Evolutionary conservation across 2,888 invertebrate genomes (phyloP).

Genomic region (Litoditis marina): DNA sequence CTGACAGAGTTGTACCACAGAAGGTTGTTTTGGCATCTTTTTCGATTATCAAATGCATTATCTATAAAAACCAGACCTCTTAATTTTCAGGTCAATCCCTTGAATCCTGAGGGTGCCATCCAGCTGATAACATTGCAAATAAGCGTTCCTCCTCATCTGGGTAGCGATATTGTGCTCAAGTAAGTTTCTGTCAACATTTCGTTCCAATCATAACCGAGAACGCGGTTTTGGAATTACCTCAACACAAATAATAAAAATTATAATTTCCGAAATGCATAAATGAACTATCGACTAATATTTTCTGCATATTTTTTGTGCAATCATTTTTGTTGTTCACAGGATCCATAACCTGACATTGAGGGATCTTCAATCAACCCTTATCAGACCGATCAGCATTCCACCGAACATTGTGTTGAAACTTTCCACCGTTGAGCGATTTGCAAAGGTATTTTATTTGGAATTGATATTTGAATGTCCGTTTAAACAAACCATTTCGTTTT

Average conservation of each 20-base stretch:
- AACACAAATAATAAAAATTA: too few relatives aligned
- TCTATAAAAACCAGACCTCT: background rate
- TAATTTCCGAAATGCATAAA: too few relatives aligned
- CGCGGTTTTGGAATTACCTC: too few relatives aligned
- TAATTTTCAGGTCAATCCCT: constrained; percentile 8
- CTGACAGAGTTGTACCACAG: background rate
- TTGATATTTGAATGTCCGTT: background rate
- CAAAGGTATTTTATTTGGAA: constrained; percentile 71
- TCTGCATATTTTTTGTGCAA: background rate
- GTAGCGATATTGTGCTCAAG: constrained; percentile 3
- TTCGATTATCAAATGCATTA: background rate
- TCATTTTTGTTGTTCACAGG: background rate
- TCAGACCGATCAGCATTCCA: constrained; percentile 72
- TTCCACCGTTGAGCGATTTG: constrained; percentile 78
- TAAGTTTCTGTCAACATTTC: background rate
- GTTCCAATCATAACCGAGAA: too few relatives aligned
- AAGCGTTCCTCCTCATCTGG: background rate
- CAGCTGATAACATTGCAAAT: constrained; percentile 9
- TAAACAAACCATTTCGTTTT: background rate
- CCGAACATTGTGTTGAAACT: constrained; percentile 75
- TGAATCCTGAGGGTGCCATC: constrained; percentile 13
- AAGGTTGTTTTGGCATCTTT: too few relatives aligned
- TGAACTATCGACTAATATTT: too few relatives aligned
- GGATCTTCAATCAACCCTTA: constrained; percentile 74
- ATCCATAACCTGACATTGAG: constrained; percentile 64